These are phyloP conservation scores for Herpailurus yagouaroundi DNA, from an alignment of 2,113 vertebrate species.

Conservation along the genomic window DNA sequence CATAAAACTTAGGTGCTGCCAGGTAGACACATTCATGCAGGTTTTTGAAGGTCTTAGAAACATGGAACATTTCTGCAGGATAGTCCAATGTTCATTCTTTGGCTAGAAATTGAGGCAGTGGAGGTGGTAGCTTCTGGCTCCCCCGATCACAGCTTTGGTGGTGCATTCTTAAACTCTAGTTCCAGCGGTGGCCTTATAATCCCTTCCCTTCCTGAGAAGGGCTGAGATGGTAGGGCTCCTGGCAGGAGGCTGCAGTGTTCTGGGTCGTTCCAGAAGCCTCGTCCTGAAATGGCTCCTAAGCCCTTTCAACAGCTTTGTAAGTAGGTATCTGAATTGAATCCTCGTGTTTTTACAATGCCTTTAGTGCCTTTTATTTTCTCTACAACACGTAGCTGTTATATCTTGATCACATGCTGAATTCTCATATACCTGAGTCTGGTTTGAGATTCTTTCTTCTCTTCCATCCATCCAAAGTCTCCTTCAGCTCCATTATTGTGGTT, in stretches of 20 bases:
- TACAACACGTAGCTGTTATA: background rate
- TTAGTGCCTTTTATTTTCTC: slow-evolving; percentile 1
- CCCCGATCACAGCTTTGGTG: background rate
- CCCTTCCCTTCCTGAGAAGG: background rate
- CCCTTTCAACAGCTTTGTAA: background rate
- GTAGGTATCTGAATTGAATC: background rate
- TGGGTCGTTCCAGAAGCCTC: background rate
- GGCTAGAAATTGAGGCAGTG: background rate
- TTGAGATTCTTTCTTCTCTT: background rate
- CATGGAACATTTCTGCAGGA: background rate
- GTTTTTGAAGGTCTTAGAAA: background rate
- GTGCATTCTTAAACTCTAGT: background rate
- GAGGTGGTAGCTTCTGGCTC: background rate
- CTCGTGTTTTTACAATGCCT: background rate
- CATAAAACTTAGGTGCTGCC: background rate
- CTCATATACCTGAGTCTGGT: background rate
- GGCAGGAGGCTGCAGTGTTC: background rate
- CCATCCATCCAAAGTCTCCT: background rate
- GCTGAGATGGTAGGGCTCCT: background rate
- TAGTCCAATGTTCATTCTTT: background rate
- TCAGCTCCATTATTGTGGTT: background rate
- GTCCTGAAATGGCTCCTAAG: background rate
- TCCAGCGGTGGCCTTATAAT: background rate
- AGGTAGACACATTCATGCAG: background rate
- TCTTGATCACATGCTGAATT: background rate